A percentile compares a stretch with the other conserved stretches of the same genome.
phyloP scores from a whole-genome alignment of 23 tunicate genomes.

The Phallusia fumigata region DNA sequence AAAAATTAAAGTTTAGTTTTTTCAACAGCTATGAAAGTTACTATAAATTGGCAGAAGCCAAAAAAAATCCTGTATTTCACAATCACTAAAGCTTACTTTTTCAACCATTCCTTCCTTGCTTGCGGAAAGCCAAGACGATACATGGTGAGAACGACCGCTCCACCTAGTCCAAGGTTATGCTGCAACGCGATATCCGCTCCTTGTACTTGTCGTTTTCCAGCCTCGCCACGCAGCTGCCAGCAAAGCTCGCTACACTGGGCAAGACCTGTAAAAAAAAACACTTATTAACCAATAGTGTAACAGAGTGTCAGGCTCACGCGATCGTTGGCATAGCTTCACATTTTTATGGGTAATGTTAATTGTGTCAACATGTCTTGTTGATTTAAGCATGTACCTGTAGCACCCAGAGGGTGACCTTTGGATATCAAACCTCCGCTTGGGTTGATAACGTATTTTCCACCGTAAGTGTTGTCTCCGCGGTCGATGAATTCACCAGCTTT shows the following conservation, averaged over 20 bases:
- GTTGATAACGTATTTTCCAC: slow-evolving; percentile 90
- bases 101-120: slow-evolving; percentile 70
- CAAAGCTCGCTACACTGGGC: slow-evolving; percentile 97
- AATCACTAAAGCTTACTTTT: slow-evolving; percentile 32
- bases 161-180: slow-evolving; percentile 96
- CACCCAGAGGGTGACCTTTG: slow-evolving; percentile 99
- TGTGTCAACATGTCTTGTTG: no score
- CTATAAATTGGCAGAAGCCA: background rate
- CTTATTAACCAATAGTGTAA: background rate
- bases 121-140: slow-evolving; percentile 98
- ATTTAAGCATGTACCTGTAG: slow-evolving; percentile 61
- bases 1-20: no score
- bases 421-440: slow-evolving; percentile 99
- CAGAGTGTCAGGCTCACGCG: background rate
- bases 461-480: slow-evolving; percentile 94
- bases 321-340: background rate
- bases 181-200: slow-evolving; percentile 82
- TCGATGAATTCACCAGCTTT: slow-evolving; percentile 98
- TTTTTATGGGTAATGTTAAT: background rate
- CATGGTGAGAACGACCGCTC: slow-evolving; percentile 91
- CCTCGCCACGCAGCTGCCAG: slow-evolving; percentile 98
- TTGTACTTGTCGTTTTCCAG: slow-evolving; percentile 90
- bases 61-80: background rate
- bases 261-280: slow-evolving; percentile 42
- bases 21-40: background rate